Evolutionary conservation across 2,113 vertebrate species (phyloP).

Genomic region (Planiliza haematocheilus): DNA sequence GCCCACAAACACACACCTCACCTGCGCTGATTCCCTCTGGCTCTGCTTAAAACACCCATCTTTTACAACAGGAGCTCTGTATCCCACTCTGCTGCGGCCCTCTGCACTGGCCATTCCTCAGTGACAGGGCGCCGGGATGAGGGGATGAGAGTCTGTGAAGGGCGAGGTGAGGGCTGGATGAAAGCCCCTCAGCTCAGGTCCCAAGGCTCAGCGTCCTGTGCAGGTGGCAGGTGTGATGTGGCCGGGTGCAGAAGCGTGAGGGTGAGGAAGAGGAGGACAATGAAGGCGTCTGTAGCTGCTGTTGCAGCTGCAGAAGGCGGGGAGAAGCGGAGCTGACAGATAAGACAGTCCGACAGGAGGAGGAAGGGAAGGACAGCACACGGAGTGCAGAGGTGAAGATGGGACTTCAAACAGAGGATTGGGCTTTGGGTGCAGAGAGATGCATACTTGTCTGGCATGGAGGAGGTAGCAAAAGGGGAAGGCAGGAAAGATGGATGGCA

Average conservation of each 20-base stretch:
- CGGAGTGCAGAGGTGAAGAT: constrained; percentile 68
- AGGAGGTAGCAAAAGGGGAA: constrained; percentile 48
- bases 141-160: constrained; percentile 65
- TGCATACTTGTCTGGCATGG: constrained; percentile 77
- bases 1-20: constrained; percentile 51
- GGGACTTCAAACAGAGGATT: constrained; percentile 82
- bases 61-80: constrained; percentile 70
- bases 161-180: constrained; percentile 72
- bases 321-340: constrained; percentile 76
- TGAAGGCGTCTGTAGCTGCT: constrained; percentile 75
- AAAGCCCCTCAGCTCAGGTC: constrained; percentile 68
- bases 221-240: constrained; percentile 86
- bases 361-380: constrained; percentile 69
- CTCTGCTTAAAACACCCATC: constrained; percentile 65
- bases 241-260: constrained; percentile 75
- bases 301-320: constrained; percentile 80
- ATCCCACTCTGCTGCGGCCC: constrained; percentile 36
- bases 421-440: constrained; percentile 80
- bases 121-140: constrained; percentile 76
- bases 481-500: constrained; percentile 42
- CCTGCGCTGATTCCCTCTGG: constrained; percentile 62
- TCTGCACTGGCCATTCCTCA: constrained; percentile 76
- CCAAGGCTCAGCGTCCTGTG: constrained; percentile 59
- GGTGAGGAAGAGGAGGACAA: constrained; percentile 77
- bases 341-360: constrained; percentile 54